Evolutionary conservation across 2,113 vertebrate species (phyloP).

Genomic region (Poeciliopsis occidentalis): DNA sequence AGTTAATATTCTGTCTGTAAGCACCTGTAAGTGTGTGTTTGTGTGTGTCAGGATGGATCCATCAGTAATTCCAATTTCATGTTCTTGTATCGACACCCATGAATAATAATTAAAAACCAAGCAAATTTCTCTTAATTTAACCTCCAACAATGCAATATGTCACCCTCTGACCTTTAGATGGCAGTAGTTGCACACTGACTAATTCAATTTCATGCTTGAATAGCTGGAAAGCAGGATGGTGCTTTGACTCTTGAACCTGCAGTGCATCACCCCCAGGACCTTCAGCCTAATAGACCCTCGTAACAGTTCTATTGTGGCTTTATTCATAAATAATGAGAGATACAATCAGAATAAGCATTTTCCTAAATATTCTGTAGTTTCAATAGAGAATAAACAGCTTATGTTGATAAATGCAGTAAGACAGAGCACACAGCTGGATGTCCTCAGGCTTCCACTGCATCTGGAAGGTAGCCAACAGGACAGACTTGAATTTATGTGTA

Average conservation of each 20-base stretch:
- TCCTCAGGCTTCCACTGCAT: too few species aligned
- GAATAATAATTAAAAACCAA: conserved; percentile 4
- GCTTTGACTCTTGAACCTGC: conserved; percentile 33
- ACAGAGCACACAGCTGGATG: too few species aligned
- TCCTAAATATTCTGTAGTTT: not conserved
- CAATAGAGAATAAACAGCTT: not conserved
- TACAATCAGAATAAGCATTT: not conserved
- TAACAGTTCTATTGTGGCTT: not conserved
- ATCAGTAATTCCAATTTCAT: conserved; percentile 68
- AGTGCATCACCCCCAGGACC: conserved; percentile 25
- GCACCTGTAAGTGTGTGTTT: conserved; percentile 6
- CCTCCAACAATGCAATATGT: not conserved
- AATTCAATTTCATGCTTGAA: conserved; percentile 66
- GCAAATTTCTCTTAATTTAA: conserved; percentile 9
- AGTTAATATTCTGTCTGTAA: not conserved
- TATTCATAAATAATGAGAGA: not conserved
- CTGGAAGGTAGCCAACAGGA: too few species aligned
- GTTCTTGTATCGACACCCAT: conserved; percentile 11
- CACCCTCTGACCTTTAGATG: conserved; percentile 66
- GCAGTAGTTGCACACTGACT: conserved; percentile 65
- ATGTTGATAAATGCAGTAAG: too few species aligned
- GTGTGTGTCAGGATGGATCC: conserved; percentile 51
- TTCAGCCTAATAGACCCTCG: conserved; percentile 19
- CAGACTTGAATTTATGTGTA: too few species aligned
- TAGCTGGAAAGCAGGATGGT: conserved; percentile 40